A percentile compares a stretch with the other conserved stretches of the same genome.
Conservation (phyloP, 1,140 invertebrate species). For the Chionoecetes opilio region DNA sequence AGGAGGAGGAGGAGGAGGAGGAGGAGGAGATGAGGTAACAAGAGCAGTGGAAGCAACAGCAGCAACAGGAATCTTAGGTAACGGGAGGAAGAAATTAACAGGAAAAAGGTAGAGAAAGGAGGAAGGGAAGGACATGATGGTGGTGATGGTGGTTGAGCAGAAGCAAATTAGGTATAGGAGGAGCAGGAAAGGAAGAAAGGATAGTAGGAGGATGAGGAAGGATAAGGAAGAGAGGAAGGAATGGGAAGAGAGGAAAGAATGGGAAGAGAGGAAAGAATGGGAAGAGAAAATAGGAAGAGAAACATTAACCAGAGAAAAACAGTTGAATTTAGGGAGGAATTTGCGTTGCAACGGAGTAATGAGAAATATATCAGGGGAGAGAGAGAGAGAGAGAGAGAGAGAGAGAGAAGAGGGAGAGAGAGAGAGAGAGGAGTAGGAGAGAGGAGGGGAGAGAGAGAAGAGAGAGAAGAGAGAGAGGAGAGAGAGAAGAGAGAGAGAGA, state of each 20-base stretch:
- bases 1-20: background rate
- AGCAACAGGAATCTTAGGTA: background rate
- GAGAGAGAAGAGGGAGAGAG: background rate
- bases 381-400: too few species aligned
- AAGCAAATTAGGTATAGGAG: too few species aligned
- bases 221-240: background rate
- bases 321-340: background rate
- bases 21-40: background rate
- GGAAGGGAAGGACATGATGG: background rate
- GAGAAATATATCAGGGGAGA: background rate
- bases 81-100: background rate
- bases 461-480: background rate
- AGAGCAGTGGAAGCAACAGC: background rate
- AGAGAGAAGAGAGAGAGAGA: background rate
- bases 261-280: background rate
- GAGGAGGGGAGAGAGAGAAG: too few species aligned
- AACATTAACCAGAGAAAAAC: background rate
- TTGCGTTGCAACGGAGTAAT: too few species aligned
- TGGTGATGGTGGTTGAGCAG: too few species aligned
- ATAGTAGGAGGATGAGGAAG: background rate
- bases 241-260: background rate
- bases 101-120: background rate
- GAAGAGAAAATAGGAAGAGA: conserved; percentile 34
- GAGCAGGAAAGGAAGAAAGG: background rate
- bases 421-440: background rate